Evolutionary conservation across 2,888 invertebrate species (phyloP).

Genomic region (Uropetala carovei): DNA sequence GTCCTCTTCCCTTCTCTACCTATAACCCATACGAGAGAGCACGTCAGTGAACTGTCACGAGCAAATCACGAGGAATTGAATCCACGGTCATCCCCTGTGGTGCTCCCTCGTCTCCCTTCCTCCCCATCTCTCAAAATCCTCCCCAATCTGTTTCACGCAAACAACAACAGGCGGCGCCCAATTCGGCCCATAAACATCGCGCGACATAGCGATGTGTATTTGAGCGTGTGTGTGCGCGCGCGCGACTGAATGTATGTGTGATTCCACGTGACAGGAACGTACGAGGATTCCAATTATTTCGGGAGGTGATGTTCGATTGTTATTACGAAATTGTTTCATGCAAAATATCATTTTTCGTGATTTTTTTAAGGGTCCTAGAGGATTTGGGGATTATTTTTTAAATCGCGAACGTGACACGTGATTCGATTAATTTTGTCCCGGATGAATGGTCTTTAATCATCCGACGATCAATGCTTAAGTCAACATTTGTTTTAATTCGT

Average conservation of each 20-base stretch:
- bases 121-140: conserved; percentile 1
- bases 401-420: background rate
- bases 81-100: conserved; percentile 24
- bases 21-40: conserved; percentile 39
- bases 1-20: background rate
- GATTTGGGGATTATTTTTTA: background rate
- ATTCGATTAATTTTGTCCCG: conserved; percentile 9
- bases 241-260: background rate
- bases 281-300: conserved; percentile 17
- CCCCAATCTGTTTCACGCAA: conserved; percentile 59
- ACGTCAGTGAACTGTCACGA: conserved; percentile 62
- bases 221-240: conserved; percentile 26
- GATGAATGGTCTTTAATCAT: background rate
- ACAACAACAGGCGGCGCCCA: conserved; percentile 54
- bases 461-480: background rate
- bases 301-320: conserved; percentile 42
- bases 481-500: background rate
- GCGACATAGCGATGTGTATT: background rate
- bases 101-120: background rate
- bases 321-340: background rate
- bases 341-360: background rate
- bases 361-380: conserved; percentile 35
- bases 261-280: background rate
- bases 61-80: conserved; percentile 43
- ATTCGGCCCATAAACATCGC: conserved; percentile 6